phyloP scores from a whole-genome alignment of 1,140 invertebrate species.

The Rhagoletis pomonella region DNA sequence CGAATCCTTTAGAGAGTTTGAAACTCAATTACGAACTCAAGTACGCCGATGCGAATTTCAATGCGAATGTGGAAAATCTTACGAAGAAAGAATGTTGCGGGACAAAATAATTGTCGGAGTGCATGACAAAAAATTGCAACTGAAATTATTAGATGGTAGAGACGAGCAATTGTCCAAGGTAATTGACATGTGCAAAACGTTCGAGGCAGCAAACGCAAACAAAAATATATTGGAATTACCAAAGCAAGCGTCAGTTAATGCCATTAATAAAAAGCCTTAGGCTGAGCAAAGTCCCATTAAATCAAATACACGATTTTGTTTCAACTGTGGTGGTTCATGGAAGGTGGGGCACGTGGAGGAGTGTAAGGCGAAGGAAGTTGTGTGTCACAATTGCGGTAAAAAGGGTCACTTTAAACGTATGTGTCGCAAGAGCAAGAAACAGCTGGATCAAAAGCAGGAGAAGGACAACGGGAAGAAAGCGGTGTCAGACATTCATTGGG shows the following conservation, averaged over 20 bases:
- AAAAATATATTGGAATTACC: neutral
- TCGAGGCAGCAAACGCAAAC: slow-evolving; percentile 29
- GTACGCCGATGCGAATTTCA: slow-evolving; percentile 35
- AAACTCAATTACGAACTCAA: slow-evolving; percentile 56
- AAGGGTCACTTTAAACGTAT: neutral
- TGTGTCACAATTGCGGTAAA: neutral
- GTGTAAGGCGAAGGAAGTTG: slow-evolving; percentile 2
- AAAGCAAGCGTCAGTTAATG: neutral
- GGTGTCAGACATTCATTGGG: neutral
- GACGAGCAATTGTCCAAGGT: neutral
- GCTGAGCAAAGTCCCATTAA: neutral
- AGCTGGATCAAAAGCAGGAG: neutral
- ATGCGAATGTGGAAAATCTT: slow-evolving; percentile 49
- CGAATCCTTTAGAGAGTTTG: slow-evolving; percentile 58
- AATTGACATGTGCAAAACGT: slow-evolving; percentile 24
- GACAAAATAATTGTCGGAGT: slow-evolving; percentile 53
- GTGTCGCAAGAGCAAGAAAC: neutral
- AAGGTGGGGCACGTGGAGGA: neutral
- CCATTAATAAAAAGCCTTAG: neutral
- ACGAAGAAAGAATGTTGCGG: slow-evolving; percentile 52
- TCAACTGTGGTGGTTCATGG: slow-evolving; percentile 2
- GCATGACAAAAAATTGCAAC: slow-evolving; percentile 52
- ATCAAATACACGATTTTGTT: neutral
- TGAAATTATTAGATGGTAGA: slow-evolving; percentile 51
- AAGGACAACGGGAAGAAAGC: neutral